Base-by-base conservation (phyloP, 1,140 invertebrate species). In the Macrobrachium nipponense region DNA sequence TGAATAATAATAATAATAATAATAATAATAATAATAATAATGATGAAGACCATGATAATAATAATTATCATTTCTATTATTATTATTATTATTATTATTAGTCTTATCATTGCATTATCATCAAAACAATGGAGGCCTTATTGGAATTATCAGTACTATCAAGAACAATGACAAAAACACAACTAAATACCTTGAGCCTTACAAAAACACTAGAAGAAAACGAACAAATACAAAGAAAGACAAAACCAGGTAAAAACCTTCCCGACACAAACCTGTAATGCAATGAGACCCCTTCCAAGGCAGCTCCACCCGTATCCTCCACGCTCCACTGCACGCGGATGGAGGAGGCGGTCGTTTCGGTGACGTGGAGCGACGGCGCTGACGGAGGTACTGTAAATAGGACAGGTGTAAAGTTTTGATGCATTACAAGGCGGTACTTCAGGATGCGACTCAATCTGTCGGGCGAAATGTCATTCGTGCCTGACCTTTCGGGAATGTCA, bases 261-360 rank as follows among this genome's bases (percentile, higher is more conserved):
- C 4, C 4, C 27, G 27, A 36, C 27, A 36, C 27, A 36, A 36
- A 88, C 81, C 88, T 87, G 70, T 84, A 84, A 62, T 82, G 68
- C 10, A 87, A 75, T 7, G 80, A 87, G 20, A 77, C 84, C 15
- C 84, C 80, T 18, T 82, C 72, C 7, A 89, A 59, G n/a, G 88
- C 62, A 1, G 89, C 84, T 15, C 89, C 89, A 12, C 89, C 89
- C 15, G 86, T 87, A 23, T 87, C 88, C 61, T 86, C 84, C 7
- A 88, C 80, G 60, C 82, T 87, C 89, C 89, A 89, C 80, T 86
- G 87, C 11, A 89, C 77, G 14, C 83, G 86, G 66, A 89, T 89
- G 64, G 87, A 88, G 10, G 88, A 88, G 23, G 86, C 70, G 8
- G 87, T 88, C 4, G 87, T 87, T 78, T 87, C 83, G 18, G 87